These are phyloP conservation scores for Gasterosteus nipponicus DNA, from an alignment of 2,113 vertebrate genomes.

Conservation along the genomic window DNA sequence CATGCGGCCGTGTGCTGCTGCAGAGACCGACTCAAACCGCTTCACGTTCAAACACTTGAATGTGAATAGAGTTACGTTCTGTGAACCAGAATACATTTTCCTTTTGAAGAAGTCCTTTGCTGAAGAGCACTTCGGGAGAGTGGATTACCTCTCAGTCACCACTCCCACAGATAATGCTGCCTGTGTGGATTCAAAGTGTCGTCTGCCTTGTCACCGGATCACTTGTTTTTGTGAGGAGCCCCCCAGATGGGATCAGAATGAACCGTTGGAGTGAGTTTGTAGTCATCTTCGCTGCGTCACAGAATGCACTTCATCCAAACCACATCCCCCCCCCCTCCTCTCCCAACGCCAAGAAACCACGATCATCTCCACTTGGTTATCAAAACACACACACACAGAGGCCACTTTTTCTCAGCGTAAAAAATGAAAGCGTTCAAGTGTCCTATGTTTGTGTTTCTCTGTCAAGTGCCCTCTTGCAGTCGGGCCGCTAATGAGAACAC, in stretches of 20 bases:
- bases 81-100: conserved; percentile 27
- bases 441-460: conserved; percentile 19
- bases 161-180: conserved; percentile 49
- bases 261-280: conserved; percentile 37
- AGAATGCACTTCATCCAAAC: conserved; percentile 15
- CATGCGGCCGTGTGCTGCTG: conserved; percentile 33
- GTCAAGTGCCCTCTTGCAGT: conserved; percentile 23
- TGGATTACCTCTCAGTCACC: conserved; percentile 63
- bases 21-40: conserved; percentile 5
- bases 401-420: not conserved
- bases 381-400: conserved; percentile 28
- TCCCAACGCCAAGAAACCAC: conserved; percentile 15
- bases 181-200: conserved; percentile 53
- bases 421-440: conserved; percentile 11
- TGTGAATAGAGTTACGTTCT: conserved; percentile 12
- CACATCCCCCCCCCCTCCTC: no score
- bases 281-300: conserved; percentile 24
- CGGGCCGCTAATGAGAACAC: not conserved
- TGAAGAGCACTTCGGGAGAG: conserved; percentile 68
- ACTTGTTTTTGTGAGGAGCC: conserved; percentile 37
- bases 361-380: conserved; percentile 19
- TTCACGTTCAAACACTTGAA: conserved; percentile 11
- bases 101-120: conserved; percentile 56
- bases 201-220: conserved; percentile 53
- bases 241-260: conserved; percentile 26